Evolutionary conservation across 2,797 vertebrate genomes (phyloP).

Genomic region (Phrynocephalus guinanensis): DNA sequence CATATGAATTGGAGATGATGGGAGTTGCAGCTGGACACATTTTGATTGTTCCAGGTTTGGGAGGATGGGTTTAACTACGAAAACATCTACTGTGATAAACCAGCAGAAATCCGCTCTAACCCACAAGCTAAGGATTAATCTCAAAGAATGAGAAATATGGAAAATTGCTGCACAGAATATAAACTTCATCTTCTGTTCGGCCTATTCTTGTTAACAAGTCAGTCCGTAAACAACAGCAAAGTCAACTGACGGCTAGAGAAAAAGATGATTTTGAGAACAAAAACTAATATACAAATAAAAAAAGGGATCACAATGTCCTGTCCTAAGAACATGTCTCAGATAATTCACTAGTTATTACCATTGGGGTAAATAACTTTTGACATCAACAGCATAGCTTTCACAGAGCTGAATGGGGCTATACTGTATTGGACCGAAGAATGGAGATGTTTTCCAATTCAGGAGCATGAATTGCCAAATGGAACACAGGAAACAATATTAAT

Average conservation of each 20-base stretch:
- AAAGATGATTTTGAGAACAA: background rate
- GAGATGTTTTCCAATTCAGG: background rate
- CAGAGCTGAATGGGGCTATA: background rate
- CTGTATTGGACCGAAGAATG: background rate
- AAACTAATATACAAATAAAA: background rate
- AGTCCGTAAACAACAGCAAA: background rate
- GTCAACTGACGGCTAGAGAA: slow-evolving; percentile 9
- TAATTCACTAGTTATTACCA: slow-evolving; percentile 16
- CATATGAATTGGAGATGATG: background rate
- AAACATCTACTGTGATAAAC: background rate
- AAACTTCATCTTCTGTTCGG: slow-evolving; percentile 17
- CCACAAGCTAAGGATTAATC: background rate
- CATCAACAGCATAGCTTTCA: background rate
- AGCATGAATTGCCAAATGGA: background rate
- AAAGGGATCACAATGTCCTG: background rate
- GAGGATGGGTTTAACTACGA: background rate
- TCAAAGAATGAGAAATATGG: background rate
- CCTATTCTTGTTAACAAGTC: slow-evolving; percentile 13
- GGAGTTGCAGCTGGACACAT: background rate
- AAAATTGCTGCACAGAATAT: slow-evolving; percentile 15
- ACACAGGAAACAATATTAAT: no score
- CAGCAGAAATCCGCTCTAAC: background rate
- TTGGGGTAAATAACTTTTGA: background rate
- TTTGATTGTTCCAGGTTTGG: background rate
- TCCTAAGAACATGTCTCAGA: background rate